Base-by-base conservation (phyloP, 2,797 vertebrate species). In the Iguana delicatissima region DNA sequence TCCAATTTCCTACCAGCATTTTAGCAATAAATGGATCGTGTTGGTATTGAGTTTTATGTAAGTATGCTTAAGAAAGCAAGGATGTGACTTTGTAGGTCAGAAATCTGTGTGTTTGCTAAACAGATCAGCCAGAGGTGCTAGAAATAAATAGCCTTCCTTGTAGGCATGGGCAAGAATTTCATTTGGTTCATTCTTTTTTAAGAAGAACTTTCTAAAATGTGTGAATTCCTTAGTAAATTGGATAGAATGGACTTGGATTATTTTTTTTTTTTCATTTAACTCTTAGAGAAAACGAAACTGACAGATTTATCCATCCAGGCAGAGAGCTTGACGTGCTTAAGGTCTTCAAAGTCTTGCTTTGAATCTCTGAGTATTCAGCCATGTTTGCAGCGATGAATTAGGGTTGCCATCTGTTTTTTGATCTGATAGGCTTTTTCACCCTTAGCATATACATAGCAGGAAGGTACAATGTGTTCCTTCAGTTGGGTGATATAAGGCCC, bases 21-120 rank as follows among this genome's bases (percentile, higher is more conserved):
- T 96, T 92, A 96, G 95, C 86, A 84, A 95, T 95, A 96, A 96
- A 96, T 92, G 84, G 88, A 90, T 93, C 94, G 85, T 89, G 88
- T 93, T 96, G 95, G 93, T 93, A 94, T 92, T 91, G 91, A 93
- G 89, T 93, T 96, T 97, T 95, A 94, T 95, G 93, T 95, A 95
- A 94, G 93, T 92, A 91, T 94, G 92, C 93, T 91, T 94, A 93
- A 88, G 0, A 91, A 95, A 96, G 88, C 89, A 94, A 94, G 94
- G 93, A 86, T 95, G 94, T 91, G 94, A 85, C 92, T 94, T 91
- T 91, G 93, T 93, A 89, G 89, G 93, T 95, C 92, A 91, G 94
- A 95, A 96, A 94, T 95, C 94, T 95, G 93, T 42, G 62, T 95
- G 92, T 93, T 94, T 85, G 73, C 91, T 95, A 95, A 94, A 93